These are phyloP conservation scores for Meriones unguiculatus DNA, from an alignment of 2,113 vertebrate genomes.

Conservation along the genomic window DNA sequence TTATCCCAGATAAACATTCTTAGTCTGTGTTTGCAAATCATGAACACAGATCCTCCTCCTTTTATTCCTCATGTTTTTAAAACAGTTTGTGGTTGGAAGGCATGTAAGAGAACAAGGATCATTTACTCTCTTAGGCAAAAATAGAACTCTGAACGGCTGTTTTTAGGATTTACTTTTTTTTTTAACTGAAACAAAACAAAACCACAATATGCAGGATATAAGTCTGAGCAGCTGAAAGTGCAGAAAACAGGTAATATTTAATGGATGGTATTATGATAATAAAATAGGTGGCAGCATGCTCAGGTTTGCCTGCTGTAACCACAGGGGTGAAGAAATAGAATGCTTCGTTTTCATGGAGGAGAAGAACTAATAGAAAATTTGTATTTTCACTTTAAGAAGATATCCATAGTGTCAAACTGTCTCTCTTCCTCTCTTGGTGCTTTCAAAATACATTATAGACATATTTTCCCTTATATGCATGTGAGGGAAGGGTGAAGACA, in stretches of 20 bases:
- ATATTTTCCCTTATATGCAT: not conserved
- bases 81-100: not conserved
- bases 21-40: not conserved
- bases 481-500: not conserved
- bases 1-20: not conserved
- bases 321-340: not conserved
- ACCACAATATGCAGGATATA: not conserved
- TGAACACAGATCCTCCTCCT: not conserved
- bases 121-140: not conserved
- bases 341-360: not conserved
- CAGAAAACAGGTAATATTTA: not conserved
- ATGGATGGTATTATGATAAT: not conserved
- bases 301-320: not conserved
- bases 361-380: not conserved
- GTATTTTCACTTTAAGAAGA: not conserved
- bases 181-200: conserved; percentile 17
- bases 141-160: not conserved
- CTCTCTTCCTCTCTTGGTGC: not conserved
- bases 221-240: not conserved
- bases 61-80: not conserved
- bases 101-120: not conserved
- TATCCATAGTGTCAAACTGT: not conserved
- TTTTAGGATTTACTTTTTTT: not conserved
- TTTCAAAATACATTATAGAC: not conserved
- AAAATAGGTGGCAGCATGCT: not conserved